These are phyloP conservation scores for Ctenoplectra terminalis DNA, from an alignment of 1,140 invertebrate species.

Conservation along the genomic window DNA sequence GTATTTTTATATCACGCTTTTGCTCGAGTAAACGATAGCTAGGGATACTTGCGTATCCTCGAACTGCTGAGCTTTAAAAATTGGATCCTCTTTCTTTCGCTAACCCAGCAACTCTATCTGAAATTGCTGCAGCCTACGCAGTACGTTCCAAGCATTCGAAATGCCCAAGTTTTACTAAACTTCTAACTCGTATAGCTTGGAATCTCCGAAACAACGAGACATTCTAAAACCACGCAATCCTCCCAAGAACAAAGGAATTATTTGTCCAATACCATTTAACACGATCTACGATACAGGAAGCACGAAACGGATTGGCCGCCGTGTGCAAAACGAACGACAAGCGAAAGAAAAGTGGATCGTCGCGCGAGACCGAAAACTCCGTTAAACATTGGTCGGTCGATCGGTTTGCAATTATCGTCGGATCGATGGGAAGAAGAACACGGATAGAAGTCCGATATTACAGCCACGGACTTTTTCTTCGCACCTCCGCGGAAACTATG, in stretches of 20 bases:
- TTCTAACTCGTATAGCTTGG: no score
- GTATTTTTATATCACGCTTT: no score
- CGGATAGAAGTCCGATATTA: not conserved
- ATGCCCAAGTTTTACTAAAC: no score
- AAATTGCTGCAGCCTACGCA: not conserved
- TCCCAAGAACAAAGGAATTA: not conserved
- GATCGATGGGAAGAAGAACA: not conserved
- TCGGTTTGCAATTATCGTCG: slow-evolving; percentile 13
- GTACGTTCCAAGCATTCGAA: not conserved
- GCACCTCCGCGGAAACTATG: not conserved
- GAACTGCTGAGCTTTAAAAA: not conserved
- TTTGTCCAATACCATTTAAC: no score
- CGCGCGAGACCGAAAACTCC: slow-evolving; percentile 8
- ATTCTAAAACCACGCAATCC: not conserved
- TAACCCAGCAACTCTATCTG: not conserved
- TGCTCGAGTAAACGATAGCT: no score
- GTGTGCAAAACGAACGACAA: slow-evolving; percentile 11
- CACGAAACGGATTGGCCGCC: not conserved
- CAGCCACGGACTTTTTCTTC: not conserved
- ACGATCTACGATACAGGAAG: slow-evolving; percentile 6
- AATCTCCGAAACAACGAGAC: not conserved
- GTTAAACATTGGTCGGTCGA: slow-evolving; percentile 2
- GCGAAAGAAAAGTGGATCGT: not conserved
- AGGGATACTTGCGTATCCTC: not conserved
- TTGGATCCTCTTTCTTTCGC: not conserved